Conservation (phyloP, 2,888 invertebrate species). For the Caenorhabditis sinica region DNA sequence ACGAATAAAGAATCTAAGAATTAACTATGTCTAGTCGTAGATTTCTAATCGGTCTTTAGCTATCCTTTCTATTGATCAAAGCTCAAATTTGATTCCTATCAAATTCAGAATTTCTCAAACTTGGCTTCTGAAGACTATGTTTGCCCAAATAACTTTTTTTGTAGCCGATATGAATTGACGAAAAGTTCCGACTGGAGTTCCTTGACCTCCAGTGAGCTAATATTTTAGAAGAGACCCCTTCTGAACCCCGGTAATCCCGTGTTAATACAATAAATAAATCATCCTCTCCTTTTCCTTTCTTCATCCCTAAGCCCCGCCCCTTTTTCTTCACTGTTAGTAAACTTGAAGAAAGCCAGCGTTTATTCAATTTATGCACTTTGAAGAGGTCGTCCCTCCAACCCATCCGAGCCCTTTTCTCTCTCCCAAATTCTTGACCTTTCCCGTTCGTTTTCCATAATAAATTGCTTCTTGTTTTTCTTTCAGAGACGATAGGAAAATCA, state of each 20-base stretch:
- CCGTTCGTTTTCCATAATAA: conserved; percentile 8
- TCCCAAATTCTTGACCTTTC: conserved; percentile 31
- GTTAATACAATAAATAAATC: conserved; percentile 19
- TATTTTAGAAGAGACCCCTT: no score
- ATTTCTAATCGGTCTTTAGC: no score
- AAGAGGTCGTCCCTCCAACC: conserved; percentile 8
- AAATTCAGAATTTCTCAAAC: no score
- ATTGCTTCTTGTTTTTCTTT: conserved; percentile 11
- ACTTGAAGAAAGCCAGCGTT: conserved; percentile 24
- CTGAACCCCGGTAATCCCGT: background rate
- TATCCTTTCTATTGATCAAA: no score
- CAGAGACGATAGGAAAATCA: conserved; percentile 43
- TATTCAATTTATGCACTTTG: conserved; percentile 65
- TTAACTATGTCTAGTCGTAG: no score
- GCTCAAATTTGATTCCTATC: no score
- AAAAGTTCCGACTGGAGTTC: no score
- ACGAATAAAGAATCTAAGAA: no score
- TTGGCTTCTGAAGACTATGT: no score
- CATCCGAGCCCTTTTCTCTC: conserved; percentile 31
- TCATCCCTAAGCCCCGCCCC: background rate
- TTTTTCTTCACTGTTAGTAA: background rate
- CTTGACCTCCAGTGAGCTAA: no score
- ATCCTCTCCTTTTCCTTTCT: conserved; percentile 1
- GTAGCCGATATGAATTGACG: no score
- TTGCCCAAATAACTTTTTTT: no score